Base-by-base conservation (phyloP, 2,888 invertebrate genomes). In the Ennomos fuscantarius region DNA sequence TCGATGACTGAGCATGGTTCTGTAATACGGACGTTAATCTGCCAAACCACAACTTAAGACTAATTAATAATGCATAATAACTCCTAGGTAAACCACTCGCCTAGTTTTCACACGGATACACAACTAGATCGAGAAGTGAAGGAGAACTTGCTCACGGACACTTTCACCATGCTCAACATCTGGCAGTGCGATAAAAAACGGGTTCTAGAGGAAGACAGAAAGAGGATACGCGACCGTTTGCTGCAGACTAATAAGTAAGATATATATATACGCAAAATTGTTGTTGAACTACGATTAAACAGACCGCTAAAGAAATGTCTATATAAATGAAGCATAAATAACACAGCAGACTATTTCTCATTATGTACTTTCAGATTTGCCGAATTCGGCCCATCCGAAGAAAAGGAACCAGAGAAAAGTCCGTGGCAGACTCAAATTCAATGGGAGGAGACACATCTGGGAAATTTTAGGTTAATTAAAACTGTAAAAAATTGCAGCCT, bases 81-180 rank as follows among this genome's bases (percentile, higher is more conserved):
- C 8, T 36, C 24, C 0, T 12, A 95, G 95, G 97, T 97, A 8
- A 98, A 98, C 85, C 98, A 98, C 82, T 98, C 98, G 9, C 98
- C 98, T 0, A 98, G 98, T 84, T 98, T 98, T 80, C 97, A 97
- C 82, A 98, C 97, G 9, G 97, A 97, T 80, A 96, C 97, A 1
- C 94, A 95, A 62, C 91, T 98, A 44, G 98, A 98, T 84, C 93
- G 94, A 62, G 97, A 97, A 75, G 96, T 98, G 36, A 98, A 98
- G 81, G 96, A 97, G 74, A 93, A 94, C 0, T 89, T 98, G 10
- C 88, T 97, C 43, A 92, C 93, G 1, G 97, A 97, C 74, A 97
- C 97, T 31, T 95, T 97, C 69, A 93, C 94, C 0, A 94, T 97
- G 93, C 93, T 97, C 53, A 96, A 97, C 82, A 93, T 97, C 24